Conservation (phyloP, 2,113 vertebrate species). For the Saguinus imperator region DNA sequence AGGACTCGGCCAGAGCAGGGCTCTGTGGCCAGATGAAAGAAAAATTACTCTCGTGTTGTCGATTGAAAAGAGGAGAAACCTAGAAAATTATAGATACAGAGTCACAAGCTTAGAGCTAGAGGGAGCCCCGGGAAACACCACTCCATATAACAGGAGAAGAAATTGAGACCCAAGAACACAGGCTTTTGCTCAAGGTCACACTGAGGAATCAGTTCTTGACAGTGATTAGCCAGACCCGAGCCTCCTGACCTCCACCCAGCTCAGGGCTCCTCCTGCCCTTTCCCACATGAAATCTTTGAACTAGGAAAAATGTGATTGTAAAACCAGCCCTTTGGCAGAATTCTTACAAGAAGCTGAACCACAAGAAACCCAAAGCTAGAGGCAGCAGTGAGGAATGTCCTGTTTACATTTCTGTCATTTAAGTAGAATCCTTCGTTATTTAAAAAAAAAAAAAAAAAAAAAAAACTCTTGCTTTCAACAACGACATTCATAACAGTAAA, state of each 20-base stretch:
- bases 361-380: not conserved
- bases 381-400: not conserved
- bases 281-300: conserved; percentile 40
- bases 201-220: not conserved
- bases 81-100: not conserved
- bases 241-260: not conserved
- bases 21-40: not conserved
- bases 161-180: not conserved
- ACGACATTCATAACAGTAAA: not conserved
- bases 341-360: not conserved
- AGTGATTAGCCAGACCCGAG: not conserved
- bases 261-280: not conserved
- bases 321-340: not conserved
- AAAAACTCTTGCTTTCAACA: not conserved
- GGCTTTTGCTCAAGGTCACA: not conserved
- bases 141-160: not conserved
- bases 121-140: accelerated
- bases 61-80: not conserved
- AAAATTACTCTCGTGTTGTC: not conserved
- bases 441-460: not conserved
- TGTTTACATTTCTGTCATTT: conserved; percentile 14
- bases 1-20: not conserved
- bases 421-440: conserved; percentile 31
- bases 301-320: not conserved
- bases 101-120: not conserved